Percentiles rank a stretch among this genome's conserved stretches.
phyloP scores from a whole-genome alignment of 2,797 vertebrate genomes.

The Brachyrhaphis roseni region DNA sequence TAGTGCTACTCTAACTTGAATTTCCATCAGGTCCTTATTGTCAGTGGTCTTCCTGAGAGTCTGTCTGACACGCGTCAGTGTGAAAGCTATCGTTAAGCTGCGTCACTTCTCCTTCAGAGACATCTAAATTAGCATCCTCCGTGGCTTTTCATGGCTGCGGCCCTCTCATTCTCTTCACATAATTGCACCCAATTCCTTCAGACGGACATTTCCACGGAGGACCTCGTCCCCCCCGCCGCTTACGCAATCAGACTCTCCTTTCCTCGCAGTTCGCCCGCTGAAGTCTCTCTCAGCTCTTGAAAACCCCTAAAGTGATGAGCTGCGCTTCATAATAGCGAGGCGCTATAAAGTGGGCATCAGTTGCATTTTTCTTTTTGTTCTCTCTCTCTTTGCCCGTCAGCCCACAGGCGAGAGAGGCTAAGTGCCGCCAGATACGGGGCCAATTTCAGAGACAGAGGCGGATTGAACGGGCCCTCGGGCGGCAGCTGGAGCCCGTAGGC shows the following conservation, averaged over 20 bases:
- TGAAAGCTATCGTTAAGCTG: slow-evolving; percentile 14
- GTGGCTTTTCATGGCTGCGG: background rate
- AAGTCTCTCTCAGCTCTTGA: slow-evolving; percentile 9
- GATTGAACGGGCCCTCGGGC: slow-evolving; percentile 67
- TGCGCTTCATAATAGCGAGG: slow-evolving; percentile 27
- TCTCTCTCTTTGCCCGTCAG: slow-evolving; percentile 29
- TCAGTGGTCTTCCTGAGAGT: slow-evolving; percentile 3
- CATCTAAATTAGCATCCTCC: slow-evolving; percentile 25
- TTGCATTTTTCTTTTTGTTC: slow-evolving; percentile 34
- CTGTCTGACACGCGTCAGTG: slow-evolving; percentile 12
- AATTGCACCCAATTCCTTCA: slow-evolving; percentile 22
- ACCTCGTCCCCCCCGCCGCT: background rate
- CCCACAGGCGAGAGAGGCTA: slow-evolving; percentile 45
- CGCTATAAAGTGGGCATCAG: slow-evolving; percentile 68
- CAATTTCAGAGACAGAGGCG: slow-evolving; percentile 62
- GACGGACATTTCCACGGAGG: slow-evolving; percentile 3
- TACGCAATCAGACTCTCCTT: slow-evolving; percentile 15
- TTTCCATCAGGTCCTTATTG: slow-evolving; percentile 6
- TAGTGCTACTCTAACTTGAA: no score
- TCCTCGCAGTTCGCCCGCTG: slow-evolving; percentile 2
- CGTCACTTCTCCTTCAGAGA: slow-evolving; percentile 20
- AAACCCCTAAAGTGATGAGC: background rate
- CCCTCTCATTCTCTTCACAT: slow-evolving; percentile 11
- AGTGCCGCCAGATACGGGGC: slow-evolving; percentile 46
- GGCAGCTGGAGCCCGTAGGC: slow-evolving; percentile 74